Evolutionary conservation across 2,888 invertebrate species (phyloP), one percentile per base, ranked within the genome.

Genomic region (Hypercompe scribonia): DNA sequence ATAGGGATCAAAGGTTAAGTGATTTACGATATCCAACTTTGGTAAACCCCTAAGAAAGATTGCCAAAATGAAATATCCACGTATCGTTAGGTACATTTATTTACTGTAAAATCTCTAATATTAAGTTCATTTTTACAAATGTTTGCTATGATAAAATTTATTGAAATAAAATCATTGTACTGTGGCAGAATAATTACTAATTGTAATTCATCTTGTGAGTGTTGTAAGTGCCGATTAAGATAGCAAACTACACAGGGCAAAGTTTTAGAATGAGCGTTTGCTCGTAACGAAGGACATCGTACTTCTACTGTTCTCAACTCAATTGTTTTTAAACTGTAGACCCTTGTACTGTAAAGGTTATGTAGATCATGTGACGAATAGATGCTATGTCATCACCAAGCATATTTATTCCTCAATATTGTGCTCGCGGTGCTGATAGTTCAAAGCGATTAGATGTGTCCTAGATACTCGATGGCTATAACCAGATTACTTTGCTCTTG

Each of bases 11-110:
- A 31, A 18, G 65, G 34, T 24, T 28, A 4, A 24, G 39, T 36
- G 65, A 71, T 65, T 65, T 65, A 70, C 64, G 64, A 64, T 50
- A 63, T 64, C 70, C 42, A 46, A 70, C 34, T 34, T 39, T 39
- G n/a, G 15, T 1, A 24, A 68, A 36, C n/a, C 34, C 61, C 24
- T 64, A 63, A 46, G 34, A 63, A 64, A 64, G 46, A 33, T 46
- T 42, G 15, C 46, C n/a, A 46, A 64, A n/a, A 34, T 50, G n/a
- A 24, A 39, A 24, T n/a, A 54, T 11, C 50, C 3, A 24, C 50
- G 24, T 7, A 42, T 10, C 39, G 8, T 39, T 15, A n/a, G n/a
- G 36, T 36, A 36, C 8, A 36, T 39, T 69, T 64, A 70, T 70
- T 70, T 64, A 46, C 33, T 28, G 31, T 69, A 8, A 4, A 28